A percentile compares a stretch with the other conserved stretches of the same genome.
Conservation (phyloP, 2,113 vertebrate species). For the Zosterops japonicus region DNA sequence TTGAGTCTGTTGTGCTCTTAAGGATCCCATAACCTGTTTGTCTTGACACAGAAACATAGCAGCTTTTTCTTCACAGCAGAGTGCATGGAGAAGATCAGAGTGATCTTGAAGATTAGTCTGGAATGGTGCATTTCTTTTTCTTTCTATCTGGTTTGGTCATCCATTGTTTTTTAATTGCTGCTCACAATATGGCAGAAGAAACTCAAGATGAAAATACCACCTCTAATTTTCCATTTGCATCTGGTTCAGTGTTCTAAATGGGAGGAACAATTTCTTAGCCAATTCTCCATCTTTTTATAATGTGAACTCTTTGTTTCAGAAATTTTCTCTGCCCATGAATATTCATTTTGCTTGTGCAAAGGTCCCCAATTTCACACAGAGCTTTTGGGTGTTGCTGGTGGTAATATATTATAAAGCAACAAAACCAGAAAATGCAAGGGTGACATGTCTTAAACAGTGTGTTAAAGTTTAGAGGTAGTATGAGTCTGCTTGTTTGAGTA, state of each 20-base stretch:
- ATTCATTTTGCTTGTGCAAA: neutral
- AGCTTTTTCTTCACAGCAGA: neutral
- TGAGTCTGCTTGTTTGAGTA: neutral
- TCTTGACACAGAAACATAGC: neutral
- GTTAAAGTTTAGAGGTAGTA: neutral
- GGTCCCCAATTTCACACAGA: neutral
- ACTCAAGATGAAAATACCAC: neutral
- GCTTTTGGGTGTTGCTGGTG: neutral
- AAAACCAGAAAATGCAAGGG: neutral
- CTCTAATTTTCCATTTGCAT: neutral
- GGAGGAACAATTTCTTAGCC: neutral
- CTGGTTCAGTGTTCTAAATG: neutral
- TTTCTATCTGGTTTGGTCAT: neutral
- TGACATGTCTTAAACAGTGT: neutral
- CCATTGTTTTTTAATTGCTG: neutral
- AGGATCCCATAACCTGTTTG: neutral
- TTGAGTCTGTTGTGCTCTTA: neutral
- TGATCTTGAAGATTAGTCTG: neutral
- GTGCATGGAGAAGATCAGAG: neutral
- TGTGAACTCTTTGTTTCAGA: neutral
- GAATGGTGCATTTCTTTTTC: neutral
- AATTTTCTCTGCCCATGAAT: neutral
- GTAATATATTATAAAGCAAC: neutral
- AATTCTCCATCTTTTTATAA: neutral
- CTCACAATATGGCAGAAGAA: neutral